These are phyloP conservation scores for Elymnias hypermnestra DNA, from an alignment of 1,140 invertebrate genomes.

Conservation along the genomic window DNA sequence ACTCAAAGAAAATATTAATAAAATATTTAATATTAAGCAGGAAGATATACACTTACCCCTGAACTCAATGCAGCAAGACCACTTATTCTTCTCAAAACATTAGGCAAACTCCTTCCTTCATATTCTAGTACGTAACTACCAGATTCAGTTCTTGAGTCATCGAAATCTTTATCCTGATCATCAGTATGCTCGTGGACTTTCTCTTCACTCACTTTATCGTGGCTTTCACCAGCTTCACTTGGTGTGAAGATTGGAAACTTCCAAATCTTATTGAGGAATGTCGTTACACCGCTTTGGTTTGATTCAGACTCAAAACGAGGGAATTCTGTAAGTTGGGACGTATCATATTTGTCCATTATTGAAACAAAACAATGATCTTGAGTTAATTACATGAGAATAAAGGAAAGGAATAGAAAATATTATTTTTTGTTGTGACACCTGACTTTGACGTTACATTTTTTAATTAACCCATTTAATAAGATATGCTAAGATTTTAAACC, in stretches of 20 bases:
- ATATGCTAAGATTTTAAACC: no score
- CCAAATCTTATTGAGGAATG: constrained; percentile 70
- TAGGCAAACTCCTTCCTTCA: constrained; percentile 85
- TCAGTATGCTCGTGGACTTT: constrained; percentile 25
- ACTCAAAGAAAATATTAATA: no score
- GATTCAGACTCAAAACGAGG: constrained; percentile 66
- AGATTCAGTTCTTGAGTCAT: constrained; percentile 43
- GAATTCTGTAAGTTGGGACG: constrained; percentile 67
- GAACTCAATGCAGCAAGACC: constrained; percentile 85
- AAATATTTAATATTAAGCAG: no score
- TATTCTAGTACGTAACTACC: constrained; percentile 51
- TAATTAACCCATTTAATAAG: no score
- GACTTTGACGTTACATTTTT: no score
- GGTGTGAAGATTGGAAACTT: constrained; percentile 66
- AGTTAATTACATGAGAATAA: no score
- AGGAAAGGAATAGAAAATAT: neutral
- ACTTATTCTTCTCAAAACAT: constrained; percentile 87
- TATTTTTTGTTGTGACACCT: neutral
- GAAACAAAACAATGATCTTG: constrained; percentile 6
- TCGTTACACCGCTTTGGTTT: constrained; percentile 64
- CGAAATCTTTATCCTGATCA: constrained; percentile 37
- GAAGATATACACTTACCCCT: constrained; percentile 81
- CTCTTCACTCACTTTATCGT: constrained; percentile 35
- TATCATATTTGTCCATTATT: constrained; percentile 63
- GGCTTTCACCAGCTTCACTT: constrained; percentile 38